These are phyloP conservation scores for human (Homo sapiens) DNA, from an alignment of 2,113 vertebrate species.

Conservation along the genomic window GRCh38 chr15:36159001-36159500, in stretches of 20 bases:
- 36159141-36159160: no score
- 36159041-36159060: neutral
- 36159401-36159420: neutral
- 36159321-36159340: neutral
- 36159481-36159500: neutral
- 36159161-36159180: no score
- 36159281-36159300: neutral
- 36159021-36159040: neutral
- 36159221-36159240: no score
- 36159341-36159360: neutral
- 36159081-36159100: neutral
- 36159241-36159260: no score
- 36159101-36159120: neutral
- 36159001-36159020: neutral
- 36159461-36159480: neutral
- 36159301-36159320: neutral
- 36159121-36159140: no score
- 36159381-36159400: neutral
- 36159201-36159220: no score
- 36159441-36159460: neutral
- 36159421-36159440: neutral
- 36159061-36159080: neutral
- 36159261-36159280: no score
- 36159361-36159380: neutral
- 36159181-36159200: no score